Evolutionary conservation across 2,888 invertebrate genomes (phyloP), one percentile per base, ranked within the genome.

Genomic region (Hipparchia sbordonii): DNA sequence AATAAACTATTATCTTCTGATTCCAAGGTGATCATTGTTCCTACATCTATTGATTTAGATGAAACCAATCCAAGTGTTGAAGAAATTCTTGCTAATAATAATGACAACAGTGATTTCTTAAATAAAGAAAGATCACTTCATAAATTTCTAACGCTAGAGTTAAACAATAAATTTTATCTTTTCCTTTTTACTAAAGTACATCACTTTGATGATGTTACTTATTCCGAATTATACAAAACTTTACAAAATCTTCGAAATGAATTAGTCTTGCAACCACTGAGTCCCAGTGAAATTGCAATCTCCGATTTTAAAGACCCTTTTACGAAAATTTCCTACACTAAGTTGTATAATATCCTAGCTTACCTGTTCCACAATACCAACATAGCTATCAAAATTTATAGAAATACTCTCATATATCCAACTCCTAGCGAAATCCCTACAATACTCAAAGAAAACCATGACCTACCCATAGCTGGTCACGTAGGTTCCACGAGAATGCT

Each of bases 31-130:
- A 13, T 71, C 6, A 13, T 71, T 10, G 7, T 71, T 10, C 67
- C 71, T 3, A 77, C 78, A 1, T 82, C 79, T 0, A 74, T 81
- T 45, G 81, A 80, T 59, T 52, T 81, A 6, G 81, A 81, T 39
- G 79, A 82, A 51, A 77, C 80, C 7, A 80, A 76, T n/a, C 79
- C 78, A 0, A 77, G 79, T 65, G 12, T 79, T 12, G 52, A 77
- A 71, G 76, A 77, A 72, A 70, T 79, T 23, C 23, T 23, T 23
- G 23, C 23, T 23, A 23, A 23, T 23, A 23, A 23, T 23, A 1
- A 23, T 23, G 23, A 23, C 23, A 23, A 23, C 23, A 23, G 23
- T 23, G 23, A 23, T 23, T 23, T 23, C 23, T 23, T 23, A 23
- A 23, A 23, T 23, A 23, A 23, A 23, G 75, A 77, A 67, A 75